Conservation (phyloP, 2,888 invertebrate species). For the Galeruca laticollis region DNA sequence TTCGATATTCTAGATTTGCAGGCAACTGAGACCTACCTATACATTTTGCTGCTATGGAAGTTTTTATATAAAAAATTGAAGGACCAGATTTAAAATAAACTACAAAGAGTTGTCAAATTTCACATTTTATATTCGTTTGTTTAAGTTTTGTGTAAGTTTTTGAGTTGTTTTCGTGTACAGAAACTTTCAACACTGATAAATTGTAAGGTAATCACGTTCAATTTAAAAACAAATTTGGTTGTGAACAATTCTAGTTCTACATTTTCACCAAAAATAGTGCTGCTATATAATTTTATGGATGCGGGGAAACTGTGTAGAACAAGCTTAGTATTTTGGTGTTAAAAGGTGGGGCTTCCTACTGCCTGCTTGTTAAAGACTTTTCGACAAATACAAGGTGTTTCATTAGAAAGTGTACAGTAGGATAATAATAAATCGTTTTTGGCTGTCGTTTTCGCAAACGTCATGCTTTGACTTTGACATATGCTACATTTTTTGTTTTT, state of each 20-base stretch:
- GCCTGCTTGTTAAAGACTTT: background rate
- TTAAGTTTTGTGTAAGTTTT: constrained; percentile 1
- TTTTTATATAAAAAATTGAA: too few relatives aligned
- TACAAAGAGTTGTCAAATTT: too few relatives aligned
- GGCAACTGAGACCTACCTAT: too few relatives aligned
- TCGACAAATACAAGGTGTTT: background rate
- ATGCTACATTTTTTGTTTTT: too few relatives aligned
- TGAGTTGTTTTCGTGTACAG: background rate
- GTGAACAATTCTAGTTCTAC: background rate
- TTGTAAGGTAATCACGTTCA: background rate
- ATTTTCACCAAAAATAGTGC: background rate
- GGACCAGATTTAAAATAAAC: too few relatives aligned
- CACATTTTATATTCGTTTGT: background rate
- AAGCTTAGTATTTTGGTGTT: background rate
- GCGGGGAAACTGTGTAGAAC: background rate
- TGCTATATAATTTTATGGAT: background rate
- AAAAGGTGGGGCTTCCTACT: background rate
- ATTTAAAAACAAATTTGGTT: constrained; percentile 4
- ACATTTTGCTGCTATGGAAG: too few relatives aligned
- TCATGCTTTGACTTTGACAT: too few relatives aligned
- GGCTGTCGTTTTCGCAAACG: too few relatives aligned
- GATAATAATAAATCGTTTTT: background rate
- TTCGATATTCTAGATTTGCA: too few relatives aligned
- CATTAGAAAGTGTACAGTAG: background rate
- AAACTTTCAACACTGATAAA: background rate